Base-by-base conservation (phyloP, 1,140 invertebrate genomes). In the Aricia agestis region DNA sequence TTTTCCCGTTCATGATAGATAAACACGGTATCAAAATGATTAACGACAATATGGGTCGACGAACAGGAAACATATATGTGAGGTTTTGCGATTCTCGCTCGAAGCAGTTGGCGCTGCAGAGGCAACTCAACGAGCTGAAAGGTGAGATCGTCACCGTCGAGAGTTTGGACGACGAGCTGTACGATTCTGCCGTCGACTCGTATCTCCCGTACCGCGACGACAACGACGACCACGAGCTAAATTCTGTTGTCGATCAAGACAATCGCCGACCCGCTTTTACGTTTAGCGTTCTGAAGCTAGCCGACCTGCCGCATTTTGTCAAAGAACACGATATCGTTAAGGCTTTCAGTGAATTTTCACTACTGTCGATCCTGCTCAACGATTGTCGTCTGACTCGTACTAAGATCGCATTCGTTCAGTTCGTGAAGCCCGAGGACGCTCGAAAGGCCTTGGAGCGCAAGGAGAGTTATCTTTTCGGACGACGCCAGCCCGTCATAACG, bases 11-110 rank as follows among this genome's bases (percentile, higher is more conserved):
- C 67, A 94, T 94, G 78, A 97, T 98, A 57, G 94, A 95, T 10
- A 95, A 95, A 73, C 95, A 96, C 79, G 96, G 97, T 4, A 94
- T 98, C 41, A 98, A 98, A 87, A 93, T 98, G 76, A 94, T 97
- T 9, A 96, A 95, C 80, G 96, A 98, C 76, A 93, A 94, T 13
- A 93, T 95, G 74, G 97, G 97, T 0, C 94, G 95, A 32, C 93
- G 96, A 10, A 95, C 95, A 0, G 97, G 97, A 1, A 94, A 95
- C 25, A 97, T 95, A 10, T 97, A 94, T 80, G 94, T 98, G 1
- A 94, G 95, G 76, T 98, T 98, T 82, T 93, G 92, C 6, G 93
- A 94, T 72, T 82, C 91, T 0, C 94, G 93, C 18, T 95, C 95
- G 58, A 95, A 95, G 69, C 92, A 95, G 36, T 92, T 95, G 61